Conservation (phyloP, 2,113 vertebrate genomes). For the Isurus oxyrinchus region DNA sequence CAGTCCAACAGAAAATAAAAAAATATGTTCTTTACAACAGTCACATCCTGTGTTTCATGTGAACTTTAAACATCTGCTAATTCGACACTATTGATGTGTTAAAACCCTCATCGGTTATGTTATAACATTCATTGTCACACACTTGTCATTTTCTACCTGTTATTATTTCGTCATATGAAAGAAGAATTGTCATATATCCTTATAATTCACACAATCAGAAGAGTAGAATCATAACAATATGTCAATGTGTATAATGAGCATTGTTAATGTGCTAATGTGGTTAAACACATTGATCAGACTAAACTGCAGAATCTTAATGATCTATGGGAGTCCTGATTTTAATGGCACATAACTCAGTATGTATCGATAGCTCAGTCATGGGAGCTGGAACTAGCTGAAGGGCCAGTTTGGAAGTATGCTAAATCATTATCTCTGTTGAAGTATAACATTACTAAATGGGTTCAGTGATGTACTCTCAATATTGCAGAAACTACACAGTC, state of each 20-base stretch:
- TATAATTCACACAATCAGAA: neutral
- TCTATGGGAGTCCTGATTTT: neutral
- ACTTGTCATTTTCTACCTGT: neutral
- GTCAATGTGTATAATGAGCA: neutral
- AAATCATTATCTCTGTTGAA: neutral
- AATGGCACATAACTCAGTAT: neutral
- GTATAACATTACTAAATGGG: neutral
- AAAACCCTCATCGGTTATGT: neutral
- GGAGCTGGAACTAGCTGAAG: neutral
- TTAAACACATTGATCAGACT: neutral
- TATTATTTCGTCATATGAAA: neutral
- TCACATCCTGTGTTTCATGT: neutral
- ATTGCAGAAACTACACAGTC: neutral
- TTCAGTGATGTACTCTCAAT: neutral
- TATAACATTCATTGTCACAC: neutral
- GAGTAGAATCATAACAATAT: neutral
- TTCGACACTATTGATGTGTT: neutral
- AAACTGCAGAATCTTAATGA: neutral
- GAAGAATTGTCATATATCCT: neutral
- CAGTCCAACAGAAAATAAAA: too few species aligned
- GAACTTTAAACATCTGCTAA: neutral
- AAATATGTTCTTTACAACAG: too few species aligned
- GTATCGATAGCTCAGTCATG: too few species aligned
- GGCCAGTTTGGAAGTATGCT: neutral
- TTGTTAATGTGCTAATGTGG: neutral